Base-by-base conservation (phyloP, 2,113 vertebrate species). In the Redunca redunca region DNA sequence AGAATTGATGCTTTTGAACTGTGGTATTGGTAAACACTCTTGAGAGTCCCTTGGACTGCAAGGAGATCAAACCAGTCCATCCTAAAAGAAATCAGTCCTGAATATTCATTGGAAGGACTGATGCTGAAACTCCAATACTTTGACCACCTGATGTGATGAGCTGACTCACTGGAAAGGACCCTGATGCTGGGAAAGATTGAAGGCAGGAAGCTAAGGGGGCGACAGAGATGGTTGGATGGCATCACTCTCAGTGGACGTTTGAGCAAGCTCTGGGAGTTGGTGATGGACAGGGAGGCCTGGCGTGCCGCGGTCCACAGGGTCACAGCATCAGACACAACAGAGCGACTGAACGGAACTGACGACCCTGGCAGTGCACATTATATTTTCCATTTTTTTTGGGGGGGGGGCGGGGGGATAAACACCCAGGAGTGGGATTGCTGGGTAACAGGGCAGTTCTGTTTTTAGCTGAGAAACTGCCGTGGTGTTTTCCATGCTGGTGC, bases 291-390 rank as follows among this genome's bases (percentile, higher is more conserved):
- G n/a, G 17, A 71, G 64, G n/a, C 17, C n/a, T 2, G 64, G n/a
- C 1, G 17, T 21, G 17, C n/a, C 21, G 64, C n/a, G 21, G 64
- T 6, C n/a, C 64, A 36, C 0, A 3, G 26, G 58, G 6, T 33
- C 30, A 0, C 30, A 64, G 33, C 2, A 0, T 17, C 30, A 2
- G 62, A 17, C 62, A 9, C 1, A 1, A 9, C 30, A 4, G 62
- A 33, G 62, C 0, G 1, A 17, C 62, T n/a, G 30, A 2, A 9
- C 62, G 9, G 62, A 64, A 9, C 62, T 17, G 62, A 64, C 0
- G 62, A 2, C 0, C 15, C 4, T 2, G 16, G 30, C 7, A 1
- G 30, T 4, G 30, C 62, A n/a, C 3, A 3, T 4, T 64, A 2
- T 64, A 16, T 17, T 64, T n/a, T 17, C 64, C n/a, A 19, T 40